phyloP scores from a whole-genome alignment of 2,797 vertebrate species.

The Mionectes olivaceus region DNA sequence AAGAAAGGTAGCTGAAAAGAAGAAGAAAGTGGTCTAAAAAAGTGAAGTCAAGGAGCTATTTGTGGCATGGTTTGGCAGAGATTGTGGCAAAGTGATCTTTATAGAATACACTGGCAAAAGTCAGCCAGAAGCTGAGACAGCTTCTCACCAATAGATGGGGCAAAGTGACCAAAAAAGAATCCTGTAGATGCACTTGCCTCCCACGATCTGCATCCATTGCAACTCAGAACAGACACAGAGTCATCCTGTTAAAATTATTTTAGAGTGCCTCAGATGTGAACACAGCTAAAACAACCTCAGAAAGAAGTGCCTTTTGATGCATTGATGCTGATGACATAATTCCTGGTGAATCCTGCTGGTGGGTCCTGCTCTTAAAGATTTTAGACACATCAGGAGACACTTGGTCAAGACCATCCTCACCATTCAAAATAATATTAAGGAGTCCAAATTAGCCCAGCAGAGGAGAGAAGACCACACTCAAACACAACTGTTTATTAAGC shows the following conservation, averaged over 20 bases:
- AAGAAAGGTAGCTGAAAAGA: neutral
- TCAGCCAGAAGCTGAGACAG: neutral
- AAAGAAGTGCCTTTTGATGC: neutral
- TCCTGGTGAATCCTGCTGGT: neutral
- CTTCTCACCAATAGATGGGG: constrained; percentile 51
- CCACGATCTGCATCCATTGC: neutral
- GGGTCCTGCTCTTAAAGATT: neutral
- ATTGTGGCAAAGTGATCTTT: accelerated
- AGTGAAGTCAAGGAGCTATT: neutral
- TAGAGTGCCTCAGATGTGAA: neutral
- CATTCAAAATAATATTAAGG: neutral
- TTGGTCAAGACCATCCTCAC: neutral
- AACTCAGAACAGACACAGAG: neutral
- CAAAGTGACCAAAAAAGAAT: neutral
- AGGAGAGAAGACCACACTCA: neutral
- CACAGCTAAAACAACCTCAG: neutral
- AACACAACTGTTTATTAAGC: neutral
- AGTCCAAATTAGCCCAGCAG: neutral
- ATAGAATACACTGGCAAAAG: neutral
- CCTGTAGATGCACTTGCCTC: neutral
- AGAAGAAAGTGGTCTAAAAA: neutral
- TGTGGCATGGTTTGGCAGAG: neutral
- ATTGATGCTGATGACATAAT: neutral
- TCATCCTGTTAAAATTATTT: neutral
- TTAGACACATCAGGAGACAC: neutral